Evolutionary conservation across 2,113 vertebrate genomes (phyloP).

Genomic region (Alces alces): DNA sequence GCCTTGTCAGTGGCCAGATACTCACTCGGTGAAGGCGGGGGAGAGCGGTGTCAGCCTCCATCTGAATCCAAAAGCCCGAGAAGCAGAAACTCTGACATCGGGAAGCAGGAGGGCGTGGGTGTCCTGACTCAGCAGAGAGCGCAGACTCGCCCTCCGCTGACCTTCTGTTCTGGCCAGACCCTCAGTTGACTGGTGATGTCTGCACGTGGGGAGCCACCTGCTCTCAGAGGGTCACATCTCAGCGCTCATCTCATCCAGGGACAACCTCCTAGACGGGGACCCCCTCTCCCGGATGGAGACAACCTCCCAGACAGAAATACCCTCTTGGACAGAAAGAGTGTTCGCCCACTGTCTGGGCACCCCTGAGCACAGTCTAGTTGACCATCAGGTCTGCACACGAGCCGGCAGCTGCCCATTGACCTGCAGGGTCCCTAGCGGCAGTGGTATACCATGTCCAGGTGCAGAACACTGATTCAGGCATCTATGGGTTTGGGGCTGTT

Average conservation of each 20-base stretch:
- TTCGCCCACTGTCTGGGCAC: not conserved
- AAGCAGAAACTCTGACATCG: not conserved
- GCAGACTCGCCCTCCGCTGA: fast-evolving
- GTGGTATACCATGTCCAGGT: not conserved
- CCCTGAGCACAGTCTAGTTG: no score
- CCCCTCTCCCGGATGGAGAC: not conserved
- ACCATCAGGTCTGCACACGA: not conserved
- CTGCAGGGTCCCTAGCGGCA: not conserved
- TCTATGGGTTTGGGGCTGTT: not conserved
- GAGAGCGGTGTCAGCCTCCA: not conserved
- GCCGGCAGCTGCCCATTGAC: not conserved
- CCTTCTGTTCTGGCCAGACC: not conserved
- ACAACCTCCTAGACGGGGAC: not conserved
- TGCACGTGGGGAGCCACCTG: not conserved
- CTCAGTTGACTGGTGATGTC: not conserved
- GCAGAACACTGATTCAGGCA: fast-evolving
- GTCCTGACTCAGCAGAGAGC: not conserved
- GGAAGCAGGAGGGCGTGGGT: not conserved
- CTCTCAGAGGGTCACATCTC: not conserved
- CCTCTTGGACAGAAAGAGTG: not conserved
- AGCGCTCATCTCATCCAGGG: not conserved
- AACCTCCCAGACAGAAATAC: not conserved
- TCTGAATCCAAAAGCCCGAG: not conserved
- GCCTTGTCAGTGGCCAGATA: not conserved
- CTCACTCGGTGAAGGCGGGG: fast-evolving